Evolutionary conservation across 64 coral and sea anemone genomes (phyloP), one percentile per base, ranked within the genome.

Genomic region (Montipora capricornis): DNA sequence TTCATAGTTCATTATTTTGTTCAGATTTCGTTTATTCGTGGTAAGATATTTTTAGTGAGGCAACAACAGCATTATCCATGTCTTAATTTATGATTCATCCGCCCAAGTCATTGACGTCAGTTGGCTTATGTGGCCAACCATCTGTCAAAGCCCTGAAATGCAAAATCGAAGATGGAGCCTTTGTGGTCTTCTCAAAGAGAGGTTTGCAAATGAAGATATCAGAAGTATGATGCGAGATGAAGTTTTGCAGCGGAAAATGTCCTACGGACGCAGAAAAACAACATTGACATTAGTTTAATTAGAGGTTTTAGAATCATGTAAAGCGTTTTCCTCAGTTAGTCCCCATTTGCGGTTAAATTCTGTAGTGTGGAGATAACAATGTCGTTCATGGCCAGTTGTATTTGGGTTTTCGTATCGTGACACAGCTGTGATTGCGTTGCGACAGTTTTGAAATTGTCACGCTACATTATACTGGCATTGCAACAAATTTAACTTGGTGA

Each of bases 1-100:
- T 52, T 80, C 77, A 80, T n/a, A 53, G 46, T 80, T 80, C 37
- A 59, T 12, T 8, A 80, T 80, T 58, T 55, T 80, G 61, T 64
- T 16, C 8, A 10, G 7, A 16, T 17, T 24, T 20, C 9, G 5
- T n/a, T 80, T 61, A 82, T 59, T 59, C 17, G 44, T 62, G 8
- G 5, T 79, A 62, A 82, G 60, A 55, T 82, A 71, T 6, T 5
- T 71, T 6, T 71, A 15, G 68, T 20, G 2, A 22, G 10, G 8
- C 5, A 37, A 37, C 37, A 55, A 55, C 5, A 55, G 52, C 52
- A 55, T 67, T 67, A 7, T 22, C 20, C 8, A 24, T n/a, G 2
- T 22, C 68, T 24, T 71, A 71, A 24, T 20, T 20, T 9, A 5
- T n/a, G 22, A 13, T 13, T 13, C 76, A 78, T 49, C 45, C 16